These are phyloP conservation scores for Patella pellucida DNA, from an alignment of 2,888 invertebrate species.

Conservation along the genomic window DNA sequence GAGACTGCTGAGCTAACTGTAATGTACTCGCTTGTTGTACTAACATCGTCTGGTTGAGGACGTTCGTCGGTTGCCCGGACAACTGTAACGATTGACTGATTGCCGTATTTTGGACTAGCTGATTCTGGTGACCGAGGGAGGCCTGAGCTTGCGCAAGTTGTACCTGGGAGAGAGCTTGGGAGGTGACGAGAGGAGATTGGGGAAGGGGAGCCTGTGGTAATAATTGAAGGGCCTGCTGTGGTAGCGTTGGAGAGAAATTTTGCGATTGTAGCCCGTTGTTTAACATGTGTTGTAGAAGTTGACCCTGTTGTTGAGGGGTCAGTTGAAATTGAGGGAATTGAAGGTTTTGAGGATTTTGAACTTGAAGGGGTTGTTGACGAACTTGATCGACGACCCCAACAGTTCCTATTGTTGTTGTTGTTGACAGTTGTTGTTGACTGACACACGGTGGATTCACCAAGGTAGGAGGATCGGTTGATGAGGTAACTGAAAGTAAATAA, in stretches of 20 bases:
- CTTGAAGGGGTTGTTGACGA: conserved; percentile 30
- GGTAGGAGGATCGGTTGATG: conserved; percentile 31
- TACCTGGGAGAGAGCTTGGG: conserved; percentile 14
- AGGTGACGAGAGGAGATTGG: conserved; percentile 40
- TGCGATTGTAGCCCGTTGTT: conserved; percentile 36
- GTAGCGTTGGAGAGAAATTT: conserved; percentile 16
- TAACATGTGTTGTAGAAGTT: conserved; percentile 55
- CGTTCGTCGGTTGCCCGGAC: conserved; percentile 32
- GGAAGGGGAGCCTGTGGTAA: conserved; percentile 26
- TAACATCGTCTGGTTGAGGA: conserved; percentile 35
- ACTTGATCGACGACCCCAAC: conserved; percentile 43
- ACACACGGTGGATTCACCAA: conserved; percentile 34
- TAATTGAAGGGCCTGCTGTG: conserved; percentile 36
- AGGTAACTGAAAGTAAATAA: not conserved
- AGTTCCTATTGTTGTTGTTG: conserved; percentile 54
- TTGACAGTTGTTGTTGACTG: conserved; percentile 71
- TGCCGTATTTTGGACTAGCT: conserved; percentile 4
- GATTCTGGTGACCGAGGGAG: conserved; percentile 1
- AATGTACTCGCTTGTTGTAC: not conserved
- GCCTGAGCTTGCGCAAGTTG: conserved; percentile 11
- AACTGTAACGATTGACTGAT: not conserved
- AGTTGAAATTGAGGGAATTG: conserved; percentile 54
- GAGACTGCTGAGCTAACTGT: conserved; percentile 40
- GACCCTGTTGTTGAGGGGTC: conserved; percentile 59
- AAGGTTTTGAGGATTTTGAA: conserved; percentile 12